phyloP scores from a whole-genome alignment of 2,797 vertebrate species.

The Thripadectes ignobilis region DNA sequence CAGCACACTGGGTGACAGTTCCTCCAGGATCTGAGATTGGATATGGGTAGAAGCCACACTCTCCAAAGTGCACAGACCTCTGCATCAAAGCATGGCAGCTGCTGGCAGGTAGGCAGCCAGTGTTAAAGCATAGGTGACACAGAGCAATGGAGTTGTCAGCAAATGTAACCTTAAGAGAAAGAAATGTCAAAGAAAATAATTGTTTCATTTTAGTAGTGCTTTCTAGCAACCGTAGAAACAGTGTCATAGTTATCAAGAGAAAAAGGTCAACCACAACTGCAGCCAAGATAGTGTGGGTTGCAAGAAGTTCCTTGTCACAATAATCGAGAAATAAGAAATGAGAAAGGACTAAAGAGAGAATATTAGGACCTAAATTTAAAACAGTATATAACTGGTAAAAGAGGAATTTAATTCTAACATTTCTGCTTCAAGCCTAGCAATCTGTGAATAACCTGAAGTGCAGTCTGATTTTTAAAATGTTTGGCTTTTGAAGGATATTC shows the following conservation, averaged over 20 bases:
- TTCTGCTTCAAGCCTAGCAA: background rate
- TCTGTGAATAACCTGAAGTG: background rate
- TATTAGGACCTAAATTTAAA: background rate
- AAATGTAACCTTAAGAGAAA: background rate
- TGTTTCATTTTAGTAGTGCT: background rate
- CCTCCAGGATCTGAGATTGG: background rate
- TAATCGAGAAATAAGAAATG: background rate
- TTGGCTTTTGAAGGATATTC: background rate
- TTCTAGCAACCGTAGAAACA: background rate
- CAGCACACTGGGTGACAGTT: background rate
- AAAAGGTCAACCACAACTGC: background rate
- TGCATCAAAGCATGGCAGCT: background rate
- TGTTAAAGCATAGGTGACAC: background rate
- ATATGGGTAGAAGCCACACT: accelerated
- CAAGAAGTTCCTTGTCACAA: background rate
- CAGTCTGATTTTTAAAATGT: background rate
- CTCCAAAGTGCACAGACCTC: background rate
- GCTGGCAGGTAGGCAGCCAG: background rate
- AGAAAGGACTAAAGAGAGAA: background rate
- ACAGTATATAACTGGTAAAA: background rate
- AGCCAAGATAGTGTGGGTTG: accelerated
- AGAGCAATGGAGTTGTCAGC: background rate
- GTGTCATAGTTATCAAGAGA: background rate
- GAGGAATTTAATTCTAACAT: background rate
- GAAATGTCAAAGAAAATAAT: background rate